Conservation (phyloP, 2,888 invertebrate species). For the Timema cristinae region DNA sequence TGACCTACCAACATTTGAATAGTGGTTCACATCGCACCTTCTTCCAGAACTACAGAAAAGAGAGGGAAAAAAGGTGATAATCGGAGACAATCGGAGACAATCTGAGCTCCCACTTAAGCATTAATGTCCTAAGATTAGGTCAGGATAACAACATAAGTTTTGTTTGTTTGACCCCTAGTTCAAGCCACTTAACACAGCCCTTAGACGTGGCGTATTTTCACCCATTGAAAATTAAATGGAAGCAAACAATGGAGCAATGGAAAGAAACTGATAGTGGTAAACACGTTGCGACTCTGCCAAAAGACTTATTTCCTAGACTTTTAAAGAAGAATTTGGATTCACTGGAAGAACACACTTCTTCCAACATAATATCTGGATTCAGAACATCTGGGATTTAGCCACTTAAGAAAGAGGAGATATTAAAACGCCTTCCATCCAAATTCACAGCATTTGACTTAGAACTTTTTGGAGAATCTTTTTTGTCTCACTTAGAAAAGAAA, state of each 20-base stretch:
- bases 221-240: slow-evolving; percentile 37
- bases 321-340: no score
- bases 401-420: no score
- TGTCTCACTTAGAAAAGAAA: no score
- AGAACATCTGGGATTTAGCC: no score
- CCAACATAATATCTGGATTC: no score
- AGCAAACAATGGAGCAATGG: slow-evolving; percentile 32
- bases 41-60: slow-evolving; percentile 36
- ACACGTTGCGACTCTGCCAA: slow-evolving; percentile 31
- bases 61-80: slow-evolving; percentile 34
- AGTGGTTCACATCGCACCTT: slow-evolving; percentile 37
- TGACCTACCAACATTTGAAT: slow-evolving; percentile 39
- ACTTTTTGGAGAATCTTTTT: no score
- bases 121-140: slow-evolving; percentile 36
- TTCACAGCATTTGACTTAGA: no score
- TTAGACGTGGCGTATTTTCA: slow-evolving; percentile 38
- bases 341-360: no score
- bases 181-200: slow-evolving; percentile 38
- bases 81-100: slow-evolving; percentile 42
- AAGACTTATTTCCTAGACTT: slow-evolving; percentile 31
- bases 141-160: slow-evolving; percentile 40
- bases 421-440: no score
- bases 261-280: slow-evolving; percentile 30
- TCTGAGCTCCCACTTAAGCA: slow-evolving; percentile 34
- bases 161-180: slow-evolving; percentile 39